phyloP scores from a whole-genome alignment of 1,140 invertebrate genomes.

The Heliconius nattereri region DNA sequence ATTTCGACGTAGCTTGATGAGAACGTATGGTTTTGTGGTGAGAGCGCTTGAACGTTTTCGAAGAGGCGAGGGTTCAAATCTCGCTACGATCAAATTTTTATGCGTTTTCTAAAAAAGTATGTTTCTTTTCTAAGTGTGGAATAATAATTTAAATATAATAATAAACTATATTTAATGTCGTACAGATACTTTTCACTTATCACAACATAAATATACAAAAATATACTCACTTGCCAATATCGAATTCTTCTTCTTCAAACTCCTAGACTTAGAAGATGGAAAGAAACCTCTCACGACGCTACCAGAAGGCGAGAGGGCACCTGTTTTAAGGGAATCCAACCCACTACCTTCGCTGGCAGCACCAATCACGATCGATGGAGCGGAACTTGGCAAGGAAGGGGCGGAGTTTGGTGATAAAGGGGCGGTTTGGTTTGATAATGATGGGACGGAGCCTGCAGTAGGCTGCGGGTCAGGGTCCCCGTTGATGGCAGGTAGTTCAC shows the following conservation, averaged over 20 bases:
- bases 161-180: no score
- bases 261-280: conserved; percentile 70
- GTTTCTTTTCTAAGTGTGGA: no score
- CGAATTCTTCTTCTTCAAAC: conserved; percentile 86
- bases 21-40: no score
- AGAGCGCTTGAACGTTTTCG: no score
- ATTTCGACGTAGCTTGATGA: no score
- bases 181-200: no score
- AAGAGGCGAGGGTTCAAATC: no score
- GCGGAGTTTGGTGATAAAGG: conserved; percentile 1
- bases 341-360: conserved; percentile 17
- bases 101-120: no score
- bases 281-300: conserved; percentile 66
- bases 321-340: conserved; percentile 18
- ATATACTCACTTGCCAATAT: conserved; percentile 85
- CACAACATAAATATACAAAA: no score
- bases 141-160: no score
- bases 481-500: conserved; percentile 64
- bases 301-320: conserved; percentile 46
- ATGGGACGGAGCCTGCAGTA: conserved; percentile 30
- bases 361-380: conserved; percentile 27
- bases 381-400: conserved; percentile 41
- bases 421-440: conserved; percentile 19
- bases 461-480: conserved; percentile 41
- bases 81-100: no score